phyloP scores from a whole-genome alignment of 1,140 invertebrate genomes.

The Macrostomum lignano region DNA sequence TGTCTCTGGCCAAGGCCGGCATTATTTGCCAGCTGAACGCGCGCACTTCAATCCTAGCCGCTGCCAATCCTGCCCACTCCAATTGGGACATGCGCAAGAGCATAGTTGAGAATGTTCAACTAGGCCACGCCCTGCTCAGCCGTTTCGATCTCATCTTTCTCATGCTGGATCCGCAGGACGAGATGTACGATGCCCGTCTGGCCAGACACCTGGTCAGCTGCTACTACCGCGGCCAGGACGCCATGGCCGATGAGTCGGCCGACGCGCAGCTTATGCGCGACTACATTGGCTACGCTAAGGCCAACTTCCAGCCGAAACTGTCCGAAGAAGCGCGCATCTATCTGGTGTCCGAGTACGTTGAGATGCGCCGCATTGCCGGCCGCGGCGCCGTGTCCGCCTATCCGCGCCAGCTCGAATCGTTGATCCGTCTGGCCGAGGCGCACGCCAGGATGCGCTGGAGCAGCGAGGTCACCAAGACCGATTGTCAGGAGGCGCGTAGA shows the following conservation, averaged over 20 bases:
- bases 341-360: constrained; percentile 68
- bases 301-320: constrained; percentile 40
- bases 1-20: constrained; percentile 94
- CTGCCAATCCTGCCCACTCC: constrained; percentile 86
- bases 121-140: constrained; percentile 80
- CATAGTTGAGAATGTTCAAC: constrained; percentile 73
- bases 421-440: constrained; percentile 77
- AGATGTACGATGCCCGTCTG: constrained; percentile 58
- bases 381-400: constrained; percentile 82
- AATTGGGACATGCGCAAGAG: constrained; percentile 92
- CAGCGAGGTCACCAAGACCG: constrained; percentile 43
- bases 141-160: constrained; percentile 95
- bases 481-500: constrained; percentile 78
- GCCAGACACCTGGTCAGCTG: constrained; percentile 74
- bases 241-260: not conserved
- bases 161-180: constrained; percentile 77
- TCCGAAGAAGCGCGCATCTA: constrained; percentile 60
- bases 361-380: constrained; percentile 60
- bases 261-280: constrained; percentile 43
- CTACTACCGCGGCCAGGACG: constrained; percentile 39
- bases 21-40: constrained; percentile 97
- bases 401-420: constrained; percentile 77
- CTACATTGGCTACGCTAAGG: constrained; percentile 76
- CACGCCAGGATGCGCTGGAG: constrained; percentile 76
- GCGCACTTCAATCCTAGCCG: constrained; percentile 78